phyloP scores from a whole-genome alignment of 2,113 vertebrate species.

The Panthera uncia region DNA sequence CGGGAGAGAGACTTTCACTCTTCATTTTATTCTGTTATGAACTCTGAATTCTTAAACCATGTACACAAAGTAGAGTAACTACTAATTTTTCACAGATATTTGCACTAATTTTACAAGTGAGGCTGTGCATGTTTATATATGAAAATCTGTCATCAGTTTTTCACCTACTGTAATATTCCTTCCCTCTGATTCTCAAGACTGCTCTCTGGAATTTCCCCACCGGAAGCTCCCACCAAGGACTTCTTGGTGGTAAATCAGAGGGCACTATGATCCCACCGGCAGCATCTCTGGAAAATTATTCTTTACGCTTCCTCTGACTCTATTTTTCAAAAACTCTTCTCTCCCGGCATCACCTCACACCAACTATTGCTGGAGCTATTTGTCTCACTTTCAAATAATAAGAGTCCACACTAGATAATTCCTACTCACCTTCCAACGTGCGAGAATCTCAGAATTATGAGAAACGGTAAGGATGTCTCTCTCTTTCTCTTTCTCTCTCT shows the following conservation, averaged over 20 bases:
- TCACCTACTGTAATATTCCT: neutral
- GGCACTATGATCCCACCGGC: neutral
- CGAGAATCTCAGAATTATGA: neutral
- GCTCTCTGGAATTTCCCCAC: neutral
- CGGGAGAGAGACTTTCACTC: neutral
- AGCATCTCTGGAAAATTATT: neutral
- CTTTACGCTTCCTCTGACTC: neutral
- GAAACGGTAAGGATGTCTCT: neutral
- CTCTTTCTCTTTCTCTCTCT: no score
- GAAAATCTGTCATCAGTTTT: neutral
- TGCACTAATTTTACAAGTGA: neutral
- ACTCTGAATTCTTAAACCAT: constrained; percentile 38
- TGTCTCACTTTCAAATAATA: neutral
- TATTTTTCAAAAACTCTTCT: constrained; percentile 26
- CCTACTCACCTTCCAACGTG: neutral
- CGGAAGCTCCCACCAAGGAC: neutral
- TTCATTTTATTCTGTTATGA: neutral
- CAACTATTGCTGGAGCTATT: neutral
- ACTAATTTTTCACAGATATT: neutral
- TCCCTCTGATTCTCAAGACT: neutral
- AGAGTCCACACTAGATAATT: neutral
- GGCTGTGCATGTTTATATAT: neutral
- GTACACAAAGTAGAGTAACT: neutral
- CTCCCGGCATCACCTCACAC: neutral
- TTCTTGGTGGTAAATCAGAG: neutral